These are phyloP conservation scores for Seriola quinqueradiata DNA, from an alignment of 2,113 vertebrate species.

Conservation along the genomic window DNA sequence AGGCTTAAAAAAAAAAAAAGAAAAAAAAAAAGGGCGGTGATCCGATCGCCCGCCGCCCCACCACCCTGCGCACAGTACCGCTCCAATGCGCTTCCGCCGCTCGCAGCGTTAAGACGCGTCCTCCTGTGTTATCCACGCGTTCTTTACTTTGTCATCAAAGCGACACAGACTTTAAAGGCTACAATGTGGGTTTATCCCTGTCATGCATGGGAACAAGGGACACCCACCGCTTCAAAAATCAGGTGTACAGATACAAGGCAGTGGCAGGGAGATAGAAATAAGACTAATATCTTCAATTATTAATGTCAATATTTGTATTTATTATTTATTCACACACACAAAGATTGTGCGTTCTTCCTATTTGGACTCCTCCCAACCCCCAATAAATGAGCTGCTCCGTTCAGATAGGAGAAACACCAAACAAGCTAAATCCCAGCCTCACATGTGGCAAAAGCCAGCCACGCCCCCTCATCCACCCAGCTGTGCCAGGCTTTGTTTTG, in stretches of 20 bases:
- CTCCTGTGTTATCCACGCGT: constrained; percentile 20
- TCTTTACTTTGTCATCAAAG: constrained; percentile 38
- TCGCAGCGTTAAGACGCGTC: constrained; percentile 55
- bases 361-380: constrained; percentile 29
- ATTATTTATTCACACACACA: neutral
- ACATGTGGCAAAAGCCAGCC: constrained; percentile 66
- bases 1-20: constrained; percentile 84
- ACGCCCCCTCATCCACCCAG: constrained; percentile 73
- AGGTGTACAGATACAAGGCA: constrained; percentile 9
- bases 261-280: neutral
- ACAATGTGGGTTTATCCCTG: neutral
- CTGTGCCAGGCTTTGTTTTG: constrained; percentile 78
- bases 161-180: constrained; percentile 21
- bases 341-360: neutral
- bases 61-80: constrained; percentile 84
- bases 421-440: constrained; percentile 56
- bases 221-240: constrained; percentile 3
- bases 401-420: constrained; percentile 50
- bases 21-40: constrained; percentile 83
- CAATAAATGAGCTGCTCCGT: constrained; percentile 37
- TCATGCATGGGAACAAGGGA: neutral
- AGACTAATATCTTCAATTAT: neutral
- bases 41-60: constrained; percentile 86
- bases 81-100: constrained; percentile 84
- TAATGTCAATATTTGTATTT: too few species aligned